Percentiles rank a stretch among this genome's conserved stretches.
Evolutionary conservation across 2,113 vertebrate species (phyloP).

Genomic region (Dicentrarchus labrax): DNA sequence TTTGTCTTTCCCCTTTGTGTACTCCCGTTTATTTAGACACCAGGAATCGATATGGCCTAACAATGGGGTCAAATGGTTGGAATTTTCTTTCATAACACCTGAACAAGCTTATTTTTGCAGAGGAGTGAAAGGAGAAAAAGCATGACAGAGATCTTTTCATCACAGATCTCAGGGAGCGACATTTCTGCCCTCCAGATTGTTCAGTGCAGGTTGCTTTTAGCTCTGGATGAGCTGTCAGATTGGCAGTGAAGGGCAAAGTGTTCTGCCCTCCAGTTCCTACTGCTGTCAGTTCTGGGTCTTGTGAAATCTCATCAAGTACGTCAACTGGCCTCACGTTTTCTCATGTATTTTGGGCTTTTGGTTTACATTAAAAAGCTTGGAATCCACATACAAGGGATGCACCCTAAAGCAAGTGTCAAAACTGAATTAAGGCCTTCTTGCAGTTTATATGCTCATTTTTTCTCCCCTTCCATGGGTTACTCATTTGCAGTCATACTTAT

Average conservation of each 20-base stretch:
- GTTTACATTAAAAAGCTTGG: not conserved
- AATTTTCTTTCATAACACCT: not conserved
- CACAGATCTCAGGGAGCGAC: constrained; percentile 1
- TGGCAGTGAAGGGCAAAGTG: constrained; percentile 27
- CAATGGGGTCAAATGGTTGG: not conserved
- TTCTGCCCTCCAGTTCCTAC: constrained; percentile 12
- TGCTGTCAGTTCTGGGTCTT: constrained; percentile 19
- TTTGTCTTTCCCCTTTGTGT: not conserved
- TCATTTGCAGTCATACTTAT: not conserved
- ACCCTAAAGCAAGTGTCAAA: not conserved
- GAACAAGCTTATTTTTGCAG: not conserved
- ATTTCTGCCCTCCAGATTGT: constrained; percentile 30
- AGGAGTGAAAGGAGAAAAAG: not conserved
- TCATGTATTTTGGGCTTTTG: not conserved
- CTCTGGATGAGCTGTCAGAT: constrained; percentile 45
- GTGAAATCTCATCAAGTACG: not conserved
- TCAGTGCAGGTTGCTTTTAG: constrained; percentile 17
- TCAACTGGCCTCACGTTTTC: not conserved
- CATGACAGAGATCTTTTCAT: constrained; percentile 14
- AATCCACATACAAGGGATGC: not conserved
- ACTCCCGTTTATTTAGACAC: not conserved
- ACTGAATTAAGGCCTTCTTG: not conserved
- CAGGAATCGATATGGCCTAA: not conserved
- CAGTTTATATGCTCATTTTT: not conserved
- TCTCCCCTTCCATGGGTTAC: not conserved